phyloP scores from a whole-genome alignment of 2,113 vertebrate genomes.

The Neotoma lepida region DNA sequence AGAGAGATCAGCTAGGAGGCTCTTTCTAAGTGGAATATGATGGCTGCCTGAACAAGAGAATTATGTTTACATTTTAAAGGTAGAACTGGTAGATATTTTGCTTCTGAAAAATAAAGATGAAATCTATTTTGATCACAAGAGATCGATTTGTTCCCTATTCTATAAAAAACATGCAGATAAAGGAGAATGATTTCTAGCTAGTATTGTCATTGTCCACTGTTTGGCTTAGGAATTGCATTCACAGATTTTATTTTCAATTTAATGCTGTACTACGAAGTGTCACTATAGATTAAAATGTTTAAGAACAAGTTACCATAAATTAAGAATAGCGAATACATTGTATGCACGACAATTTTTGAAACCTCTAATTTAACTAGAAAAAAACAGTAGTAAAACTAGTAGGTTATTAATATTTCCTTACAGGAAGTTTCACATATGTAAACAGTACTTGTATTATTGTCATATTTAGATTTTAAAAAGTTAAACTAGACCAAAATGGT shows the following conservation, averaged over 20 bases:
- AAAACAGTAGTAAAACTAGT: not conserved
- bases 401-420: not conserved
- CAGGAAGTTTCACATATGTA: not conserved
- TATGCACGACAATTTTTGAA: not conserved
- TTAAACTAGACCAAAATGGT: not conserved
- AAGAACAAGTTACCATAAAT: not conserved
- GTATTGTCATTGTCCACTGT: not conserved
- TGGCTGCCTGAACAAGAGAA: not conserved
- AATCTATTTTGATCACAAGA: not conserved
- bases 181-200: not conserved
- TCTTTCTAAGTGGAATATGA: not conserved
- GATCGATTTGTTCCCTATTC: not conserved
- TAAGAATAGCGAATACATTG: not conserved
- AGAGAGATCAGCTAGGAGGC: not conserved
- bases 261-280: not conserved
- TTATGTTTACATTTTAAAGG: constrained; percentile 31
- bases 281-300: not conserved
- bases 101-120: not conserved
- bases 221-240: not conserved
- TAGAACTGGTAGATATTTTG: not conserved
- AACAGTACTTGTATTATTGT: not conserved
- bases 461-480: not conserved
- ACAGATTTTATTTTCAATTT: not conserved
- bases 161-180: not conserved
- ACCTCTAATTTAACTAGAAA: not conserved